A percentile compares a stretch with the other conserved stretches of the same genome.
These are phyloP conservation scores for Rhamnusium bicolor DNA, from an alignment of 2,888 invertebrate genomes.

Conservation along the genomic window DNA sequence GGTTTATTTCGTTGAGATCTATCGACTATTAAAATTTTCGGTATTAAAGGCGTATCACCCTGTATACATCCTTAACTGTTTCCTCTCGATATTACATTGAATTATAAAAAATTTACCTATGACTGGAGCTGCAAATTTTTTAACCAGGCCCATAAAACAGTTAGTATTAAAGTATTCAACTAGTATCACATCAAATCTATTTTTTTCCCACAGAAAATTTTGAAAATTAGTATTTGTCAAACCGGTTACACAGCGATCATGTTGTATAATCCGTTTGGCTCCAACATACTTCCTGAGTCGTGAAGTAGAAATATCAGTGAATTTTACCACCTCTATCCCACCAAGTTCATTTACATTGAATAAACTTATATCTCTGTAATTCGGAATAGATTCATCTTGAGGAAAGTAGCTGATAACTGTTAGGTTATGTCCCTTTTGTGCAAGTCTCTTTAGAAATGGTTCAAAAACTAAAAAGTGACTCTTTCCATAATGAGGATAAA, in stretches of 20 bases:
- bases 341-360: background rate
- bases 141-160: constrained; percentile 79
- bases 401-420: constrained; percentile 81
- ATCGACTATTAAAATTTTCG: too few relatives aligned
- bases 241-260: background rate
- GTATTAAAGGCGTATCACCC: too few relatives aligned
- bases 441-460: constrained; percentile 76
- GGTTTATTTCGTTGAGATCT: too few relatives aligned
- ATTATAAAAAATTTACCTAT: constrained; percentile 67
- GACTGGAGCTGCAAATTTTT: constrained; percentile 74
- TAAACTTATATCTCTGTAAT: constrained; percentile 75
- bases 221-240: constrained; percentile 40
- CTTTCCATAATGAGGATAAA: constrained; percentile 80
- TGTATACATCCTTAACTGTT: too few relatives aligned
- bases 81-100: too few relatives aligned
- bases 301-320: background rate
- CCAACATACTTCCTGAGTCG: background rate
- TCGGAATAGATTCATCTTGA: constrained; percentile 69
- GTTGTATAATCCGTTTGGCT: background rate
- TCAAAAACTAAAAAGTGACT: constrained; percentile 81
- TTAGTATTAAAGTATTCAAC: constrained; percentile 81
- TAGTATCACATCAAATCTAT: constrained; percentile 79
- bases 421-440: constrained; percentile 77
- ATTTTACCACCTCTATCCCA: background rate
- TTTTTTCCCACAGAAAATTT: constrained; percentile 68